Evolutionary conservation across 2,797 vertebrate genomes (phyloP).

Genomic region (Garrulus glandarius): DNA sequence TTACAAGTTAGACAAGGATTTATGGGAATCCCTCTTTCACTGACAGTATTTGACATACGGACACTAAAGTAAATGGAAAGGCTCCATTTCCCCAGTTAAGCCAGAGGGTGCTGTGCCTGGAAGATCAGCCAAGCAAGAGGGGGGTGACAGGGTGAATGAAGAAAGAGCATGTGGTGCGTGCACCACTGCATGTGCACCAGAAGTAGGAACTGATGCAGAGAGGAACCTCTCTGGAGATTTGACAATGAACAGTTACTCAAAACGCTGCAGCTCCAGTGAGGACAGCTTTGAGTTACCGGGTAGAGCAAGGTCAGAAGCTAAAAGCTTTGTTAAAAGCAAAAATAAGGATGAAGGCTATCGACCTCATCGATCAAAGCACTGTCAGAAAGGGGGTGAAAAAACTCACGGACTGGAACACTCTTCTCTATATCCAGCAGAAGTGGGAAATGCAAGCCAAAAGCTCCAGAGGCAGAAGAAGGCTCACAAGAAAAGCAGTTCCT

Average conservation of each 20-base stretch:
- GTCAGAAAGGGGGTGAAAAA: conserved; percentile 45
- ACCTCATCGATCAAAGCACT: conserved; percentile 52
- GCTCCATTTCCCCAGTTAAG: conserved; percentile 3
- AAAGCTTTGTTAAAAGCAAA: conserved; percentile 64
- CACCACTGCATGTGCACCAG: background rate
- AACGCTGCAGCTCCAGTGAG: conserved; percentile 67
- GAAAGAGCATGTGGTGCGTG: background rate
- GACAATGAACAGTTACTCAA: conserved; percentile 53
- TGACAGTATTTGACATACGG: background rate
- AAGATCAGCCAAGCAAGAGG: background rate
- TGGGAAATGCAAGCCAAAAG: background rate
- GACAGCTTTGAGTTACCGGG: conserved; percentile 79
- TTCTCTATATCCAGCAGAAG: conserved; percentile 67
- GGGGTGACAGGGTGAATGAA: background rate
- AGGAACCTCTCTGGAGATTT: background rate
- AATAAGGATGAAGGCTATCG: conserved; percentile 58
- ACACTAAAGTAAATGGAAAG: conserved; percentile 18
- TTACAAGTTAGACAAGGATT: background rate
- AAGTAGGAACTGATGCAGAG: background rate
- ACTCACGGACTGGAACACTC: conserved; percentile 61
- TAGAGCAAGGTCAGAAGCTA: conserved; percentile 75
- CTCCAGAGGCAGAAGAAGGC: conserved; percentile 37
- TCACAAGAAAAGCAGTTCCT: conserved; percentile 56
- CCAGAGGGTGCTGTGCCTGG: conserved; percentile 19
- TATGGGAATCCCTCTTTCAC: background rate